These are phyloP conservation scores for Pemphredon lugubris DNA, from an alignment of 2,888 invertebrate species.

Conservation along the genomic window DNA sequence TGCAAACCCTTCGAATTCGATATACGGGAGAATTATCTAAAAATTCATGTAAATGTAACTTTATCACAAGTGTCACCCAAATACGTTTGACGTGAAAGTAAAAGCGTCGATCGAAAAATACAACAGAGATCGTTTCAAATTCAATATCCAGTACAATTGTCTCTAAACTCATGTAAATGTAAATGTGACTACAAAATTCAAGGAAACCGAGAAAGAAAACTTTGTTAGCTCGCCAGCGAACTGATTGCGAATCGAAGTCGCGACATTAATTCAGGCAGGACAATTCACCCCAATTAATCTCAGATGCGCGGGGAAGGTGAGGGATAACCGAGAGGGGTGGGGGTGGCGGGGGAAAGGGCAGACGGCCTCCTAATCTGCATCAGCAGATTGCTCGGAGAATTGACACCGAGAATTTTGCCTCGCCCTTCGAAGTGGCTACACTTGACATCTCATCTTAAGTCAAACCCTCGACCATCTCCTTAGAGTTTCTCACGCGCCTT, in stretches of 20 bases:
- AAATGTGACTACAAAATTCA: background rate
- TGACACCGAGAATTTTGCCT: constrained; percentile 75
- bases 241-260: constrained; percentile 50
- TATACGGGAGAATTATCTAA: too few relatives aligned
- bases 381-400: constrained; percentile 81
- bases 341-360: constrained; percentile 22
- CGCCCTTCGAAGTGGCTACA: constrained; percentile 65
- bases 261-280: constrained; percentile 57
- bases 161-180: too few relatives aligned
- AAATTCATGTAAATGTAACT: too few relatives aligned
- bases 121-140: too few relatives aligned
- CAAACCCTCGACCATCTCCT: constrained; percentile 68
- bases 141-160: too few relatives aligned
- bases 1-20: too few relatives aligned
- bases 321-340: constrained; percentile 18
- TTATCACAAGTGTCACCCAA: too few relatives aligned
- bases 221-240: too few relatives aligned
- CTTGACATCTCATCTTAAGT: constrained; percentile 73
- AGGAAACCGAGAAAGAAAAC: background rate
- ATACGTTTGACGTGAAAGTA: too few relatives aligned
- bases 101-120: too few relatives aligned
- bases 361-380: constrained; percentile 78
- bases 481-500: constrained; percentile 63
- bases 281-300: constrained; percentile 65
- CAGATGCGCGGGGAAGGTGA: constrained; percentile 38